Evolutionary conservation across 2,113 vertebrate species (phyloP).

Genomic region (Phylloscopus whistleri): DNA sequence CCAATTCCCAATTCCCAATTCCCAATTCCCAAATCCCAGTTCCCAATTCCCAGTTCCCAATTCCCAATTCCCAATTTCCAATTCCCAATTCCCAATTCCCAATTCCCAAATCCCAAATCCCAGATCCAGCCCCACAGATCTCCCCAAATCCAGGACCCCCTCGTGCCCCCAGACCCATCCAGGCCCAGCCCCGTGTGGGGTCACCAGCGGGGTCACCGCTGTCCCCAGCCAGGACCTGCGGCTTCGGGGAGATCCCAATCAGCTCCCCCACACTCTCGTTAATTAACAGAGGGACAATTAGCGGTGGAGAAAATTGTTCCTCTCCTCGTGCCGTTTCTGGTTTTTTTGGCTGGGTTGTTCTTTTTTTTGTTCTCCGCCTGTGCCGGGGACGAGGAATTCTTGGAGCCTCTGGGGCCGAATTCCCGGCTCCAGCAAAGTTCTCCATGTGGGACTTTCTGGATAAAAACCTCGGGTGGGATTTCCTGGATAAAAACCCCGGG

Average conservation of each 20-base stretch:
- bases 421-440: neutral
- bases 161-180: neutral
- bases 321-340: neutral
- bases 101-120: neutral
- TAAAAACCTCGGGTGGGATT: no score
- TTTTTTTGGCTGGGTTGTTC: neutral
- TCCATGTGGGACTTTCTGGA: neutral
- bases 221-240: neutral
- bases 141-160: neutral
- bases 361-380: neutral
- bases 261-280: neutral
- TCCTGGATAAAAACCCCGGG: no score
- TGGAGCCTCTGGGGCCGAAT: neutral
- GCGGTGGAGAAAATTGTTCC: neutral
- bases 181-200: neutral
- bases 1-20: no score
- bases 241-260: neutral
- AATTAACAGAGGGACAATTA: constrained; percentile 33
- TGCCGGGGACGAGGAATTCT: neutral
- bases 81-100: accelerated
- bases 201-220: neutral
- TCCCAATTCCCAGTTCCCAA: no score
- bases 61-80: no score
- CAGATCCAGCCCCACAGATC: accelerated
- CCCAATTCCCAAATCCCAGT: neutral